These are phyloP conservation scores for Pipa parva DNA, from an alignment of 2,113 vertebrate species.

Conservation along the genomic window DNA sequence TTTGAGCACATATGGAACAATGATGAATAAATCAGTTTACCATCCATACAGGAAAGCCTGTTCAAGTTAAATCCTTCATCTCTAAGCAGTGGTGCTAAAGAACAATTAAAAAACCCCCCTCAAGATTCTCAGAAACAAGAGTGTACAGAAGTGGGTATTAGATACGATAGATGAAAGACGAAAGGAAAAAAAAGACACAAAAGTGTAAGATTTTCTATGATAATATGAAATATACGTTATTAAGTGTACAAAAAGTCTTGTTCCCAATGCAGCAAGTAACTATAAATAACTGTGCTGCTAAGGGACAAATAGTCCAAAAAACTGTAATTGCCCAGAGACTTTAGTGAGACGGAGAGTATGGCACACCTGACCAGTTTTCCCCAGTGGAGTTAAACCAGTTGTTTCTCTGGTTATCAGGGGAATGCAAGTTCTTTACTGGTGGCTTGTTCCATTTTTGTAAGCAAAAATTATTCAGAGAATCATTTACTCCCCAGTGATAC, in stretches of 20 bases:
- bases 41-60: not conserved
- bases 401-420: not conserved
- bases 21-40: not conserved
- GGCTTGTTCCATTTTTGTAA: not conserved
- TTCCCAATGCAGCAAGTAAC: not conserved
- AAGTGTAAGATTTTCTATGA: not conserved
- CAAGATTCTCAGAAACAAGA: too few relatives aligned
- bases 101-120: not conserved
- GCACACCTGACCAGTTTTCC: not conserved
- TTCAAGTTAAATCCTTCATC: not conserved
- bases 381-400: not conserved
- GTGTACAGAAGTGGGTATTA: not conserved
- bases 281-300: not conserved
- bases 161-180: not conserved
- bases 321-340: not conserved
- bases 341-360: not conserved
- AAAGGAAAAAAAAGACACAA: not conserved
- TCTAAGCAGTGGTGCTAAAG: not conserved
- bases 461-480: not conserved
- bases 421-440: not conserved
- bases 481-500: not conserved
- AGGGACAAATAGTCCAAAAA: too few relatives aligned
- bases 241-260: not conserved
- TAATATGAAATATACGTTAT: not conserved
- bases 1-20: conserved; percentile 5